These are phyloP conservation scores for Propithecus deckenii DNA, from an alignment of 2,797 vertebrate genomes.

Conservation along the genomic window DNA sequence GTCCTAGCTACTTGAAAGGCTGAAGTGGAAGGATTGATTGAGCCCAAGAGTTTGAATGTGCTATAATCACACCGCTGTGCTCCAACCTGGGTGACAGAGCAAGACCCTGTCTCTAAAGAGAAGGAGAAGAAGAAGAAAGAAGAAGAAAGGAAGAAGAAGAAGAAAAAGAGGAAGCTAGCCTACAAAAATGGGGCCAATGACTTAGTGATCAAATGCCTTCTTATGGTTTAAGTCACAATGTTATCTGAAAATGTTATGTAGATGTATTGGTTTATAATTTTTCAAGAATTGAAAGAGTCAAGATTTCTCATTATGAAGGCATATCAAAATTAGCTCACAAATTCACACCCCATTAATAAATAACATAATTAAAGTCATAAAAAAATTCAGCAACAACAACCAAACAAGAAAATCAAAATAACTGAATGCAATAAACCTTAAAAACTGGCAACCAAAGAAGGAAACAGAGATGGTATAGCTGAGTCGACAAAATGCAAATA, in stretches of 20 bases:
- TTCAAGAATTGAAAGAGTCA: neutral
- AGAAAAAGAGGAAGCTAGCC: neutral
- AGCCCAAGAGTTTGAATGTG: neutral
- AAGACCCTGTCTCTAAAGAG: neutral
- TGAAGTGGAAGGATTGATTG: neutral
- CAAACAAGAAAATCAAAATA: constrained; percentile 27
- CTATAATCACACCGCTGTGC: neutral
- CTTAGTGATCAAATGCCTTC: neutral
- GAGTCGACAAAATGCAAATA: neutral
- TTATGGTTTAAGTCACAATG: constrained; percentile 11
- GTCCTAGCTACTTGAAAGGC: neutral
- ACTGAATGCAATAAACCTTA: neutral
- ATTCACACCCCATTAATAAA: neutral
- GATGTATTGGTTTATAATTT: neutral
- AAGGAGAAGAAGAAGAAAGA: neutral
- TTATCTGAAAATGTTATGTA: neutral
- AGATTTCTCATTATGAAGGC: neutral
- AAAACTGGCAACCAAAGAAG: neutral
- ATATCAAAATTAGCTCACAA: neutral
- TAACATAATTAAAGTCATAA: neutral
- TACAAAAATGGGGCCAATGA: neutral
- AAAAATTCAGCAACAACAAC: neutral
- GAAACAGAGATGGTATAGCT: neutral
- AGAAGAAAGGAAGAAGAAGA: neutral
- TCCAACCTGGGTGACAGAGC: neutral